Evolutionary conservation across 2,888 invertebrate species (phyloP).

Genomic region (Drosophila borborema): DNA sequence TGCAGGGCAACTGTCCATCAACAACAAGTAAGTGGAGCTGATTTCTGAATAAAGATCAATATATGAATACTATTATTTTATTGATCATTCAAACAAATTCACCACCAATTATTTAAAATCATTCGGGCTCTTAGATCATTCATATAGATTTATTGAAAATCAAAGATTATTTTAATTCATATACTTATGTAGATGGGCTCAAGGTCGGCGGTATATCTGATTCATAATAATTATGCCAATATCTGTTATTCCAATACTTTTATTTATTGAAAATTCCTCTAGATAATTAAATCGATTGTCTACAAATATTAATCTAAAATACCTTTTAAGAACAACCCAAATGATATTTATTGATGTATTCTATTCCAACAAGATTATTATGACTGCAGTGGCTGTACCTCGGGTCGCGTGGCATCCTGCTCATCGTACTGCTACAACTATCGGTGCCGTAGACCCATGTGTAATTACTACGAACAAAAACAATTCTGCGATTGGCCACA

Average conservation of each 20-base stretch:
- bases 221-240: background rate
- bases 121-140: background rate
- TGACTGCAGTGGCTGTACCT: slow-evolving; percentile 78
- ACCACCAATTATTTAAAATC: background rate
- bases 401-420: slow-evolving; percentile 45
- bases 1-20: slow-evolving; percentile 43
- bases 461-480: slow-evolving; percentile 67
- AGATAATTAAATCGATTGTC: background rate
- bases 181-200: background rate
- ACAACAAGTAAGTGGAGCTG: slow-evolving; percentile 42
- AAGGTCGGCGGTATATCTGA: background rate
- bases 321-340: background rate
- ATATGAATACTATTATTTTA: background rate
- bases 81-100: no score
- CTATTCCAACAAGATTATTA: slow-evolving; percentile 14
- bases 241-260: background rate
- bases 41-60: background rate
- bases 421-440: slow-evolving; percentile 71
- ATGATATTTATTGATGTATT: background rate
- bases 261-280: background rate
- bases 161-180: background rate
- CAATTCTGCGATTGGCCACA: slow-evolving; percentile 58
- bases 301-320: background rate
- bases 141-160: background rate
- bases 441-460: slow-evolving; percentile 61